Evolutionary conservation across 2,888 invertebrate genomes (phyloP).

Genomic region (Mechanitis mazaeus): DNA sequence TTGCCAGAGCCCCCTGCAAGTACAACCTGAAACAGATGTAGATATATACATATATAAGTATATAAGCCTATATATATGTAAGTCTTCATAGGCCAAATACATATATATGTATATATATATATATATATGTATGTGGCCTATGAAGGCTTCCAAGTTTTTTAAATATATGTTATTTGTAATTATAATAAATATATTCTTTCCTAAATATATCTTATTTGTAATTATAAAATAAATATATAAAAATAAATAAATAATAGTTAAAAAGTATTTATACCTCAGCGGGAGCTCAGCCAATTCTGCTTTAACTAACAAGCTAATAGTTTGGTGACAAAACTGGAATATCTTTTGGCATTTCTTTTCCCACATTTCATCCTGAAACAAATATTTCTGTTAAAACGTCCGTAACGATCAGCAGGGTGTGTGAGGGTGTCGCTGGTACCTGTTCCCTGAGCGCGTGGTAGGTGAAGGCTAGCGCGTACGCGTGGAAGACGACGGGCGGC

Average conservation of each 20-base stretch:
- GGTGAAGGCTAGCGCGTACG: conserved; percentile 90
- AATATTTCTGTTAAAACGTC: not conserved
- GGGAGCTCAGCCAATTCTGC: conserved; percentile 96
- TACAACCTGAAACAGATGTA: conserved; percentile 77
- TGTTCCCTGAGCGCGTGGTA: conserved; percentile 86
- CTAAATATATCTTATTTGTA: no score
- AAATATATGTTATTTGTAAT: no score
- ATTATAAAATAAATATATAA: no score
- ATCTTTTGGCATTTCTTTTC: conserved; percentile 99
- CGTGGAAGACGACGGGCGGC: conserved; percentile 96
- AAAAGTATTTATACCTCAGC: conserved; percentile 74
- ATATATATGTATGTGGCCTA: no score
- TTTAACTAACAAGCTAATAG: conserved; percentile 94
- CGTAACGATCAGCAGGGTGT: not conserved
- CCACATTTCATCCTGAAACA: conserved; percentile 93
- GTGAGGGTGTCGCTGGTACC: conserved; percentile 54
- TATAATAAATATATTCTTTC: no score
- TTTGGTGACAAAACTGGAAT: conserved; percentile 98
- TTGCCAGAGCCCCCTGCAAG: conserved; percentile 95
- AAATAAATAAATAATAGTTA: no score
- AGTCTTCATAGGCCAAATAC: no score
- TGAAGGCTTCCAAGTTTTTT: no score
- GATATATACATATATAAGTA: no score
- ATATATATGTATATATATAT: no score
- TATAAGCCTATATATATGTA: no score